Conservation (phyloP, 1,140 invertebrate species). For the Pseudomyrmex concolor region DNA sequence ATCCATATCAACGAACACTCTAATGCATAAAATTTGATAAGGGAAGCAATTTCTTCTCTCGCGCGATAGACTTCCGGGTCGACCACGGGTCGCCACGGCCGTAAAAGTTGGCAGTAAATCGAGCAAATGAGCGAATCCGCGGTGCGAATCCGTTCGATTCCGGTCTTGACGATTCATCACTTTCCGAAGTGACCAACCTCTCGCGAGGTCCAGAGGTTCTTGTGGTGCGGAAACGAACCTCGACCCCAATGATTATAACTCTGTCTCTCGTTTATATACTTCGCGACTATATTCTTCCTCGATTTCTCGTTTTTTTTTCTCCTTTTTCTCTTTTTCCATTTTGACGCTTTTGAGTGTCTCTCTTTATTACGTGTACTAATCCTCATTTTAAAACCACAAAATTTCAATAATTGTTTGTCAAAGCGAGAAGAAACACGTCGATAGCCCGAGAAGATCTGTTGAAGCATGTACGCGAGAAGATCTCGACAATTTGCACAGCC, state of each 20-base stretch:
- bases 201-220: conserved; percentile 56
- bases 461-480: background rate
- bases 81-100: background rate
- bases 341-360: background rate
- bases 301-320: conserved; percentile 17
- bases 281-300: conserved; percentile 26
- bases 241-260: conserved; percentile 77
- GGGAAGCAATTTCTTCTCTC: background rate
- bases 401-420: background rate
- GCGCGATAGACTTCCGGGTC: background rate
- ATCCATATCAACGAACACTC: background rate
- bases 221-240: conserved; percentile 50
- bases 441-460: background rate
- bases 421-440: background rate
- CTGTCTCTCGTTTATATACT: conserved; percentile 38
- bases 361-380: too few species aligned
- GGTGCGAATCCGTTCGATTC: conserved; percentile 31
- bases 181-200: conserved; percentile 62
- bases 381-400: too few species aligned
- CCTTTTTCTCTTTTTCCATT: background rate
- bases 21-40: background rate
- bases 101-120: conserved; percentile 65
- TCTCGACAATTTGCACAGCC: background rate
- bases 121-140: conserved; percentile 63
- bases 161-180: conserved; percentile 59